Base-by-base conservation (phyloP, 1,140 invertebrate genomes). In the Bombus consobrinus region DNA sequence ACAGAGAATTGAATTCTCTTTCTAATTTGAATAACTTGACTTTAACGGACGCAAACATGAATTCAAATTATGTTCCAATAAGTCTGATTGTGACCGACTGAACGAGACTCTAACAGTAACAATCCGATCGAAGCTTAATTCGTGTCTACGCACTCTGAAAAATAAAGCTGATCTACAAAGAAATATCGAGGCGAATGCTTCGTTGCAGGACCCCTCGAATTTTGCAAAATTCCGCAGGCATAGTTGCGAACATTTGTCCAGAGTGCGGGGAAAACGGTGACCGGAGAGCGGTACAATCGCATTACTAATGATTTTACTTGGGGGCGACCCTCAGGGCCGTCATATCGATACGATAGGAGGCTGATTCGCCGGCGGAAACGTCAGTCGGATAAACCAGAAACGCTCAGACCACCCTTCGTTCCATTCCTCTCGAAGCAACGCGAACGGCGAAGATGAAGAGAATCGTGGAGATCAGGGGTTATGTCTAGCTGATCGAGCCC, bases 291-390 rank as follows among this genome's bases (percentile, higher is more conserved):
- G 85, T 86, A 92, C 92, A 93, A 94, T 94, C 89, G 87, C 86
- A 94, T 95, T 94, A 94, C 92, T 93, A 94, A 94, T 94, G 93
- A 94, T 92, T 94, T 94, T 92, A 93, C 90, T 94, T 83, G 75
- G 76, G 47, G 80, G 80, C 89, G 85, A 93, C 92, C 90, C 92
- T 92, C 90, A 89, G 85, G 82, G 82, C 85, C 75, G 93, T 93
- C 94, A 93, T 94, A 94, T 93, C 90, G 93, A 88, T 93, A 93
- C 89, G 93, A 94, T 94, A 89, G 90, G 83, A 92, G 81, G 85
- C 82, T 92, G 91, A 91, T 88, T 90, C 87, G 91, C 91, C 84
- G 87, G 68, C 90, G 92, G 93, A 94, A 93, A 93, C 88, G 85
- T 87, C 85, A 89, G 74, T 90, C 81, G 90, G 89, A 93, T 94